A percentile compares a stretch with the other conserved stretches of the same genome.
These are phyloP conservation scores for Cepaea nemoralis DNA, from an alignment of 1,140 invertebrate species.

Conservation along the genomic window DNA sequence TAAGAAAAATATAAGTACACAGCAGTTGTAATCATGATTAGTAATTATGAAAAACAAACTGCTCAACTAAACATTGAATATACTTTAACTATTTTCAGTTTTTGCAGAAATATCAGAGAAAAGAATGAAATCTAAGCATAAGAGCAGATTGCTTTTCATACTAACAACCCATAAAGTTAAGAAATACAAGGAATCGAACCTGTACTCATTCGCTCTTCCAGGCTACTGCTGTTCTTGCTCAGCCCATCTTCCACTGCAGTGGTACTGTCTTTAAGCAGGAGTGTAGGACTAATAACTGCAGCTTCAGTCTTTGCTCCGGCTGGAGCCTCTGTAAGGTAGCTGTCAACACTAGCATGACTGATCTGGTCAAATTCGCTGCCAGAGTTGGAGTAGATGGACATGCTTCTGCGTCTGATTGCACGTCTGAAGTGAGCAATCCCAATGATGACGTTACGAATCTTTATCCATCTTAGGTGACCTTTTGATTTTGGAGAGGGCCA, in stretches of 20 bases:
- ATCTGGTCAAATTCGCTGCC: conserved; percentile 70
- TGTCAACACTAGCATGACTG: conserved; percentile 68
- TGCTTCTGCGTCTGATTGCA: conserved; percentile 57
- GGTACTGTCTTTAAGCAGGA: conserved; percentile 1
- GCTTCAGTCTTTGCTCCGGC: conserved; percentile 31
- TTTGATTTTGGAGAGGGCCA: conserved; percentile 91
- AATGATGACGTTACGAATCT: conserved; percentile 90
- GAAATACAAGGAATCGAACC: conserved; percentile 40
- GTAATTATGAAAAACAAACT: too few species aligned
- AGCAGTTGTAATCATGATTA: too few species aligned
- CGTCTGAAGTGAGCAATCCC: conserved; percentile 82
- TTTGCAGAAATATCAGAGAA: too few species aligned
- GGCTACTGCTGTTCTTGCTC: conserved; percentile 30
- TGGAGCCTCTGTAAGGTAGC: conserved; percentile 62
- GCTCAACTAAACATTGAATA: too few species aligned
- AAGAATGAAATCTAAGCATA: too few species aligned
- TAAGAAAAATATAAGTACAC: too few species aligned
- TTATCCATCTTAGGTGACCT: conserved; percentile 90
- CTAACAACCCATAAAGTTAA: background rate
- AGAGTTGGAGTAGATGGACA: conserved; percentile 69
- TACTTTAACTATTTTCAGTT: too few species aligned
- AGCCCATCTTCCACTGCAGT: background rate
- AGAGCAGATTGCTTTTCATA: background rate
- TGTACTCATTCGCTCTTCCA: conserved; percentile 58
- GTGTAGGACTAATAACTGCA: background rate